These are phyloP conservation scores for Anguilla marmorata DNA, from an alignment of 2,797 vertebrate genomes.

Conservation along the genomic window DNA sequence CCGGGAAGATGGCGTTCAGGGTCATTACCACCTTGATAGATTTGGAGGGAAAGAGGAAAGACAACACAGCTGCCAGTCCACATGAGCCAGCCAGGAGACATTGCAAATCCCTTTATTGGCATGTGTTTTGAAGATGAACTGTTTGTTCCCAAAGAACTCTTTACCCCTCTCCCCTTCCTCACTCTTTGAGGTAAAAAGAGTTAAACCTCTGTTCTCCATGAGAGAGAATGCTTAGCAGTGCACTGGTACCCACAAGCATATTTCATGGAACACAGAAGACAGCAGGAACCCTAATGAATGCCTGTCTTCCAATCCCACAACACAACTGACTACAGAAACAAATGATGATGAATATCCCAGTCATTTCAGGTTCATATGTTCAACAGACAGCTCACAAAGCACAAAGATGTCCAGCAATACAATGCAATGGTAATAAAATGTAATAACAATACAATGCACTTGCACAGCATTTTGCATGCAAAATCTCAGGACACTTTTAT, in stretches of 20 bases:
- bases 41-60: not conserved
- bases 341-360: not conserved
- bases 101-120: not conserved
- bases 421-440: too few species aligned
- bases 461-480: not conserved
- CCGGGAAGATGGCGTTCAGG: not conserved
- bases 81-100: constrained; percentile 1
- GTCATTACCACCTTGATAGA: constrained; percentile 9
- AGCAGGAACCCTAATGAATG: not conserved
- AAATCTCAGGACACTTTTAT: too few species aligned
- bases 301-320: not conserved
- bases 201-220: not conserved
- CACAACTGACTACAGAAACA: not conserved
- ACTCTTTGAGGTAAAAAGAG: not conserved
- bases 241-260: not conserved
- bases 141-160: not conserved
- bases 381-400: not conserved
- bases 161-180: not conserved
- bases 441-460: not conserved
- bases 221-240: not conserved
- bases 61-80: not conserved
- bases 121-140: not conserved
- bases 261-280: not conserved
- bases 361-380: not conserved
- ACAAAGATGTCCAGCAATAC: not conserved